phyloP scores from a whole-genome alignment of 2,888 invertebrate species.

The Drosophila conformis region DNA sequence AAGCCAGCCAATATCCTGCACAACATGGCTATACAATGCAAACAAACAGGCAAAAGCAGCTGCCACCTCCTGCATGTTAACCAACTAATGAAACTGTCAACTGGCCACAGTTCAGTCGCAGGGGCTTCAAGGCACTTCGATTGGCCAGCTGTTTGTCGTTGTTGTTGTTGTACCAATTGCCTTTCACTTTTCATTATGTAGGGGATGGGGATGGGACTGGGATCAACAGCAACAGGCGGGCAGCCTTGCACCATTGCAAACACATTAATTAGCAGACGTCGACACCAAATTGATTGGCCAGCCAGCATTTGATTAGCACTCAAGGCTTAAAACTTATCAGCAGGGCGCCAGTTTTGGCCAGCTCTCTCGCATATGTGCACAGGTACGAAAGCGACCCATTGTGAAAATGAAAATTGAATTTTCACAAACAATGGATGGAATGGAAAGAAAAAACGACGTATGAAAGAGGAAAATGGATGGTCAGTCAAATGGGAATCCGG shows the following conservation, averaged over 20 bases:
- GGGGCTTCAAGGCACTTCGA: conserved; percentile 5
- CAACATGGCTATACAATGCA: conserved; percentile 77
- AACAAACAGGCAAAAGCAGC: conserved; percentile 62
- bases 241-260: conserved; percentile 17
- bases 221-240: conserved; percentile 31
- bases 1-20: conserved; percentile 74
- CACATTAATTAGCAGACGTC: conserved; percentile 66
- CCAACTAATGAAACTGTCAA: conserved; percentile 81
- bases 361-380: conserved; percentile 10
- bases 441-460: conserved; percentile 5
- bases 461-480: conserved; percentile 34
- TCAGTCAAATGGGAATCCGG: conserved; percentile 33
- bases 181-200: conserved; percentile 39
- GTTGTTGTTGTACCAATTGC: conserved; percentile 10
- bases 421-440: conserved; percentile 53
- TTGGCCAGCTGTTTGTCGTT: not conserved
- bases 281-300: conserved; percentile 67
- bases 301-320: conserved; percentile 68
- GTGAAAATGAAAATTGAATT: conserved; percentile 67
- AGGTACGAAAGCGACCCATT: conserved; percentile 27
- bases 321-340: conserved; percentile 72
- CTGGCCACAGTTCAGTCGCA: conserved; percentile 62
- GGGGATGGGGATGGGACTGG: not conserved
- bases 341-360: conserved; percentile 27
- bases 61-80: conserved; percentile 62